Evolutionary conservation across 2,797 vertebrate genomes (phyloP).

Genomic region (Phataginus tetradactyla): DNA sequence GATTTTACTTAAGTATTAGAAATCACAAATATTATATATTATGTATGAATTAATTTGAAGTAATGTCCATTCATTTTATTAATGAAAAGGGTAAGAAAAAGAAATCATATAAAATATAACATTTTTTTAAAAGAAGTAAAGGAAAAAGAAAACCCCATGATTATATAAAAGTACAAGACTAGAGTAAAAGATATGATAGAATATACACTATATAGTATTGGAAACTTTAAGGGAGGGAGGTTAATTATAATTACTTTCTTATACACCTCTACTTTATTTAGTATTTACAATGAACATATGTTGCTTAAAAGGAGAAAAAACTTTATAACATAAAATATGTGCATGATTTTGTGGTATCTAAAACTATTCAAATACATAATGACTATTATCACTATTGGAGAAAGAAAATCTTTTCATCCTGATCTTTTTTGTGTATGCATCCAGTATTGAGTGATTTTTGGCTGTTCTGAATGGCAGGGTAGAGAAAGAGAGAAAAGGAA

Average conservation of each 20-base stretch:
- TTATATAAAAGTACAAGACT: background rate
- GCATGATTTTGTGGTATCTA: background rate
- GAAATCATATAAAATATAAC: background rate
- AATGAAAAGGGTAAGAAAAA: background rate
- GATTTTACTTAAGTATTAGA: background rate
- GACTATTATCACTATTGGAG: background rate
- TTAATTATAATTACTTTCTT: background rate
- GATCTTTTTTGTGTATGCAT: background rate
- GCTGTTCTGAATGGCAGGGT: conserved; percentile 32
- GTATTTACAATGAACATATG: background rate
- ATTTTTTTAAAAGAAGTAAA: background rate
- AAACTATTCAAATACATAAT: conserved; percentile 4
- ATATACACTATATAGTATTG: background rate
- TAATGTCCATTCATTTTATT: background rate
- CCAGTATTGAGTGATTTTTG: background rate
- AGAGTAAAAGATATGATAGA: background rate
- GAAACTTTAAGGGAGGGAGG: background rate
- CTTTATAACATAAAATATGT: background rate
- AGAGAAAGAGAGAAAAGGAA: conserved; percentile 9
- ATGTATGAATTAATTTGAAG: background rate
- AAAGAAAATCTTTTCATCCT: background rate
- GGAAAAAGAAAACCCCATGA: background rate
- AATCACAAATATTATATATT: background rate
- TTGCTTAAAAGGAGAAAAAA: background rate
- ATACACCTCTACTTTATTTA: background rate